These are phyloP conservation scores for Actinia equina DNA, from an alignment of 64 coral and sea anemone species.

Conservation along the genomic window DNA sequence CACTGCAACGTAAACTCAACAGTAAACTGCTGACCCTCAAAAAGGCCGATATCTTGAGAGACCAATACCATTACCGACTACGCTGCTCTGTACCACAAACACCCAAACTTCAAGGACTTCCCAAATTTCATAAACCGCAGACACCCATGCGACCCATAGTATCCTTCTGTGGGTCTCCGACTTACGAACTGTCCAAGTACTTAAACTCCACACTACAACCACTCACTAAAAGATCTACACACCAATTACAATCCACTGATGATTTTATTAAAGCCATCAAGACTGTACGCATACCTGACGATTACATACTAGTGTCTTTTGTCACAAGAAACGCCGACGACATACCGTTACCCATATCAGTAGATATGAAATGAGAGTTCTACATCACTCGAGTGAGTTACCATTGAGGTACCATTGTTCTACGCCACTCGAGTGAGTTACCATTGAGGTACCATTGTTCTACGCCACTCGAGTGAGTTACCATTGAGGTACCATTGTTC, in stretches of 20 bases:
- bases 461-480: too few species aligned
- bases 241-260: constrained; percentile 20
- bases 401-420: too few species aligned
- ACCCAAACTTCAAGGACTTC: constrained; percentile 38
- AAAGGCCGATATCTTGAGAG: constrained; percentile 27
- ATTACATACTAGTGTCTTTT: constrained; percentile 50
- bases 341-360: too few species aligned
- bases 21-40: constrained; percentile 47
- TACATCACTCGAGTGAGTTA: too few species aligned
- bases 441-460: too few species aligned
- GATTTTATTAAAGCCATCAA: constrained; percentile 23
- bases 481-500: too few species aligned
- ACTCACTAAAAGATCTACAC: constrained; percentile 16
- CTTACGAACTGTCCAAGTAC: constrained; percentile 53
- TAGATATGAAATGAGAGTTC: too few species aligned
- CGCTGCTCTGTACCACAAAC: constrained; percentile 22
- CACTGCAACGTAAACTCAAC: constrained; percentile 55
- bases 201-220: constrained; percentile 39
- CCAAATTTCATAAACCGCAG: constrained; percentile 40
- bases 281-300: constrained; percentile 34
- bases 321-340: too few species aligned
- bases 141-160: constrained; percentile 27
- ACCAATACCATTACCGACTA: background rate
- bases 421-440: too few species aligned
- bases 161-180: constrained; percentile 42